phyloP scores from a whole-genome alignment of 2,888 invertebrate species.

The Stratiomys singularior region DNA sequence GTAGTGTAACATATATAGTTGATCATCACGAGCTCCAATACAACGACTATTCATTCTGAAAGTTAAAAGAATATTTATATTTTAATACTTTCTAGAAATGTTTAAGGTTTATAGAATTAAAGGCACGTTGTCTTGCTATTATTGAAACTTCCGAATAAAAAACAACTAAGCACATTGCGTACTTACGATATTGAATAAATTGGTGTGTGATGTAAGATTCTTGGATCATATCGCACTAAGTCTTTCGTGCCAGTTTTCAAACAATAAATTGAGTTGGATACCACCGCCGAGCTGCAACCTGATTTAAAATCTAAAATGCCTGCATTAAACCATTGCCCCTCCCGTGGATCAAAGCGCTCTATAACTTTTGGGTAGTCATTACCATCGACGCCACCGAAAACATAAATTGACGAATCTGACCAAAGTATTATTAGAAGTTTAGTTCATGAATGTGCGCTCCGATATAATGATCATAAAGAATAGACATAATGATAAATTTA shows the following conservation, averaged over 20 bases:
- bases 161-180: too few species aligned
- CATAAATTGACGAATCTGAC: constrained; percentile 26
- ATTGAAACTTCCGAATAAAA: too few species aligned
- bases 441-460: too few species aligned
- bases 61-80: neutral
- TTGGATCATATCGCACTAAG: constrained; percentile 10
- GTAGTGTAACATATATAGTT: neutral
- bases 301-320: neutral
- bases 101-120: neutral
- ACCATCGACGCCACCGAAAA: constrained; percentile 14
- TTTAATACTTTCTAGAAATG: neutral
- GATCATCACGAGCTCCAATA: neutral
- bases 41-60: constrained; percentile 17
- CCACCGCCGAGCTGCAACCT: neutral
- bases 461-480: too few species aligned
- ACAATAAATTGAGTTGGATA: constrained; percentile 21
- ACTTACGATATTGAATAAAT: constrained; percentile 10
- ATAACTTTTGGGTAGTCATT: neutral
- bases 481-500: too few species aligned
- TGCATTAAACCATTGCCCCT: constrained; percentile 22
- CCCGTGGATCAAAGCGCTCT: constrained; percentile 16
- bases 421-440: too few species aligned
- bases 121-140: neutral
- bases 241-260: neutral
- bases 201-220: constrained; percentile 6